These are phyloP conservation scores for Clarias platycephalus DNA, from an alignment of 2,797 vertebrate genomes.

Conservation along the genomic window DNA sequence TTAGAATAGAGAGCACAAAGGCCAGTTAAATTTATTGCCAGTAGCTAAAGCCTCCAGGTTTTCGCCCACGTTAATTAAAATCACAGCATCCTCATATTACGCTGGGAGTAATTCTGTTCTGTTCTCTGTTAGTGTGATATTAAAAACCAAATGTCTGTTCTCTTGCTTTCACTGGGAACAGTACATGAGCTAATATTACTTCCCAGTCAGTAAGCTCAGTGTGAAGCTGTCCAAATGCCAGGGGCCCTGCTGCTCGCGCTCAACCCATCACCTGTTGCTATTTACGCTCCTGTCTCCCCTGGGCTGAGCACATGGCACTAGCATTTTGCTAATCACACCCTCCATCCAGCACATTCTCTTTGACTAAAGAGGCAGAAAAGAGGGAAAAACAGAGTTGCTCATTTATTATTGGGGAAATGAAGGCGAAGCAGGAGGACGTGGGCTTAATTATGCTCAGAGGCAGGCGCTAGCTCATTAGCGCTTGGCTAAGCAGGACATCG, in stretches of 20 bases:
- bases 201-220: slow-evolving; percentile 49
- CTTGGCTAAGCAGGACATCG: slow-evolving; percentile 77
- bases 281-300: slow-evolving; percentile 61
- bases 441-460: slow-evolving; percentile 75
- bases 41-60: slow-evolving; percentile 30
- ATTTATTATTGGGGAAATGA: slow-evolving; percentile 14
- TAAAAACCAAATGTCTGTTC: slow-evolving; percentile 51
- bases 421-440: slow-evolving; percentile 50
- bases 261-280: slow-evolving; percentile 65
- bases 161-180: slow-evolving; percentile 25
- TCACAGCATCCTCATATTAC: slow-evolving; percentile 6
- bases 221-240: slow-evolving; percentile 67
- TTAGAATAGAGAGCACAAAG: slow-evolving; percentile 27
- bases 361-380: slow-evolving; percentile 16
- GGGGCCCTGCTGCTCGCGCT: slow-evolving; percentile 55
- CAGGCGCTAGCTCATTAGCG: slow-evolving; percentile 76
- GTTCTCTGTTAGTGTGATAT: slow-evolving; percentile 31
- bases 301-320: slow-evolving; percentile 1
- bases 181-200: slow-evolving; percentile 15
- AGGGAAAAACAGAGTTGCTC: slow-evolving; percentile 6
- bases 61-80: slow-evolving; percentile 36
- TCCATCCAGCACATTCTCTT: slow-evolving; percentile 13
- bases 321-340: slow-evolving; percentile 21
- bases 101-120: slow-evolving; percentile 23
- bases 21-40: slow-evolving; percentile 32